A percentile compares a stretch with the other conserved stretches of the same genome.
Evolutionary conservation across 35 echinoderm and acorn worm species (phyloP).

Genomic region (Stichopus chloronotus): DNA sequence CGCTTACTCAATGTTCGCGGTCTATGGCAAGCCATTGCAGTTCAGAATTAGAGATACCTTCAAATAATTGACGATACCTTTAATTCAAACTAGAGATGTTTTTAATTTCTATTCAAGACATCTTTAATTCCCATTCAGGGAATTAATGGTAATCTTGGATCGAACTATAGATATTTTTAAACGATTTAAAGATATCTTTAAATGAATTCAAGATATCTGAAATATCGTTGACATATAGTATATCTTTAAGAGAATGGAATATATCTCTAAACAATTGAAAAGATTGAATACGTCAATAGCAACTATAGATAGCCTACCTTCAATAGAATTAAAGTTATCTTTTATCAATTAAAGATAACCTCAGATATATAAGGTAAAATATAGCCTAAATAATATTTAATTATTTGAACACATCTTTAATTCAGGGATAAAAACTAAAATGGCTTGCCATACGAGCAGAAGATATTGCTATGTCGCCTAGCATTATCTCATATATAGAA

Average conservation of each 20-base stretch:
- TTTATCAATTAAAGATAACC: not conserved
- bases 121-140: not conserved
- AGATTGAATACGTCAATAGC: no score
- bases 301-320: no score
- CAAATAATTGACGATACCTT: not conserved
- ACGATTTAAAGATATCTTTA: not conserved
- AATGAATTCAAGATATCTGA: not conserved
- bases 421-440: not conserved
- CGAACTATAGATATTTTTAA: not conserved
- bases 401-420: not conserved
- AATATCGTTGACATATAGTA: no score
- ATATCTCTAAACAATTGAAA: no score
- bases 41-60: conserved; percentile 13
- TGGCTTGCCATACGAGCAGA: not conserved
- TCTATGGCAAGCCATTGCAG: no score
- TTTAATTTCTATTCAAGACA: not conserved
- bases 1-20: no score
- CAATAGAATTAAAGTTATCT: not conserved
- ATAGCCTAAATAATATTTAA: not conserved
- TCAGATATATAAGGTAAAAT: not conserved
- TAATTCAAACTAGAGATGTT: not conserved
- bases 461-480: no score
- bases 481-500: no score
- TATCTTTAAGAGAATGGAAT: no score
- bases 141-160: not conserved